phyloP scores from a whole-genome alignment of 2,888 invertebrate genomes.

The Rhaphigaster nebulosa region DNA sequence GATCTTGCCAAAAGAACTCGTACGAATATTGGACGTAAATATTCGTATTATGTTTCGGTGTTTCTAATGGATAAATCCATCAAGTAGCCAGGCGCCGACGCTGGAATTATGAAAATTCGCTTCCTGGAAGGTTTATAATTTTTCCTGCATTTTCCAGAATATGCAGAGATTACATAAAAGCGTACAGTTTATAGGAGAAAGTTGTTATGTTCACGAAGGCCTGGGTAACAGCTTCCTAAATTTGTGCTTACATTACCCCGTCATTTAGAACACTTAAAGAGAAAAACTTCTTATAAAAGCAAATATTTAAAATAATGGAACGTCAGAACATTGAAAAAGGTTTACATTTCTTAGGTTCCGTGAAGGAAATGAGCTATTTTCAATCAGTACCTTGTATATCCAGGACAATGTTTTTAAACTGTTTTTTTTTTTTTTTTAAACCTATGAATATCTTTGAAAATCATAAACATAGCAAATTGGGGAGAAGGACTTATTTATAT shows the following conservation, averaged over 20 bases:
- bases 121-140: background rate
- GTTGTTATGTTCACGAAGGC: background rate
- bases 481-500: too few species aligned
- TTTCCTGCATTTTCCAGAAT: constrained; percentile 20
- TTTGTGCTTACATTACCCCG: background rate
- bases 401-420: background rate
- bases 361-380: background rate
- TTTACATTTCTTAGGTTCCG: background rate
- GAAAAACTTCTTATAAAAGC: background rate
- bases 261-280: background rate
- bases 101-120: background rate
- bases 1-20: background rate
- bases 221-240: background rate
- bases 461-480: too few species aligned
- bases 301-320: background rate
- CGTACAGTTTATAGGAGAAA: background rate
- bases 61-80: background rate
- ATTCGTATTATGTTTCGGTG: background rate
- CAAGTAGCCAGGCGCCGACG: background rate
- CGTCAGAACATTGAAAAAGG: background rate
- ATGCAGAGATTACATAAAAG: constrained; percentile 13
- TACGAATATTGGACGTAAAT: background rate
- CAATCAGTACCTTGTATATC: background rate
- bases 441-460: too few species aligned
- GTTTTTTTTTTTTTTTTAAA: too few species aligned